Percentiles rank a stretch among this genome's conserved stretches.
Evolutionary conservation across 2,888 invertebrate genomes (phyloP).

Genomic region (Acanthococcus lagerstroemiae): DNA sequence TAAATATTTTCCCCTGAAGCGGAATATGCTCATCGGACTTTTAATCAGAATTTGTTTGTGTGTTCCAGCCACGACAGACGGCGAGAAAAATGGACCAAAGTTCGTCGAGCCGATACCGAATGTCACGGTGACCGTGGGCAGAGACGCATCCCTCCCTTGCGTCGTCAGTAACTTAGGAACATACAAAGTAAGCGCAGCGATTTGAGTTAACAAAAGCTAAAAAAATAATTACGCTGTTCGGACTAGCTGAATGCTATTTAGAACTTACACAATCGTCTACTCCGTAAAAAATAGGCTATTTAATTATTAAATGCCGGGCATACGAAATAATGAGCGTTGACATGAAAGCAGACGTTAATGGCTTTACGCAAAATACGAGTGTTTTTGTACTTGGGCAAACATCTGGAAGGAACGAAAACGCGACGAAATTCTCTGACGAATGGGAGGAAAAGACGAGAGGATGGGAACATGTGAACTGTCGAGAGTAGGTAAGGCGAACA

Average conservation of each 20-base stretch:
- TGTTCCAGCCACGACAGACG: slow-evolving; percentile 15
- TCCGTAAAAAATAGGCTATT: neutral
- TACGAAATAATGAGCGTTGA: slow-evolving; percentile 23
- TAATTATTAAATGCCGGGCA: slow-evolving; percentile 24
- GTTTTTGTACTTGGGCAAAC: neutral
- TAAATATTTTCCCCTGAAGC: too few species aligned
- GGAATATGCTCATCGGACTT: too few species aligned
- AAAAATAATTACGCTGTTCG: neutral
- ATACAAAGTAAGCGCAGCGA: slow-evolving; percentile 56
- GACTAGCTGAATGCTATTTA: too few species aligned
- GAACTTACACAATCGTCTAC: neutral
- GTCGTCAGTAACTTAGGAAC: slow-evolving; percentile 78
- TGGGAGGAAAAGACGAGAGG: too few species aligned
- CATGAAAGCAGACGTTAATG: slow-evolving; percentile 11
- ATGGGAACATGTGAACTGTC: too few species aligned
- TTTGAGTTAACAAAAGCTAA: neutral
- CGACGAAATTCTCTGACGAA: neutral
- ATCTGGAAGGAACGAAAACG: neutral
- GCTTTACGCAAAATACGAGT: neutral
- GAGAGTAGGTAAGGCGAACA: too few species aligned
- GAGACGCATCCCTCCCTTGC: slow-evolving; percentile 77
- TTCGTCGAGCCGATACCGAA: slow-evolving; percentile 83
- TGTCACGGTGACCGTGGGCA: slow-evolving; percentile 77
- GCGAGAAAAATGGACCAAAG: slow-evolving; percentile 50
- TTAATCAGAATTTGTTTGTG: too few species aligned